Base-by-base conservation (phyloP, 2,113 vertebrate genomes). In the Tupaia tana region DNA sequence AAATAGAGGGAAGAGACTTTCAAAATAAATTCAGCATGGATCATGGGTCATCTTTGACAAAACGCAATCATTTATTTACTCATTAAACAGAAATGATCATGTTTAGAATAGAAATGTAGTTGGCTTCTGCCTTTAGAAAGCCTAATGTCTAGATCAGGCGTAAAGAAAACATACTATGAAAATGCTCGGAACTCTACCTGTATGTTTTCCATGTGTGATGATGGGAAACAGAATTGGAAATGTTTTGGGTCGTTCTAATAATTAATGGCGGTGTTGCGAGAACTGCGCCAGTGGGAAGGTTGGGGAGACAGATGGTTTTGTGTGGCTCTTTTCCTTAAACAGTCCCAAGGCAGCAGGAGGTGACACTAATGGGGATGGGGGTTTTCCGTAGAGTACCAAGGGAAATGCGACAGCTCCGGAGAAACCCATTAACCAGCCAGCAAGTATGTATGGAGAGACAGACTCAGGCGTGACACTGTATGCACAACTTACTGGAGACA, bases 371-470 rank as follows among this genome's bases (percentile, higher is more conserved):
- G 31, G 31, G 25, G 29, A 15, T 0, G 3, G 22, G 6, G 1
- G 1, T 64, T 64, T 63, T 10, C 56, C 20, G 0, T 0, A 12
- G 27, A 18, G 43, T 6, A 15, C 15, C 7, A 0, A 3, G 6
- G 25, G n/a, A 29, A 43, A 29, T 6, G 5, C 54, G 20, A 18
- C 74, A 4, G 3, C 29, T 1, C 6, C 2, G 0, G 22, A 59
- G 15, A 15, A 31, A 31, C 22, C 27, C 5, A 43, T 34, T 14
- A 25, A 11, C 2, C 3, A 2, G 2, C n/a, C 22, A 18, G 27
- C 15, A n/a, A 18, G 0, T 7, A 1, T n/a, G 10, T 18, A 2
- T 1, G 5, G 61, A 34, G 5, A 5, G 0, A 27, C 22, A 58
- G 31, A 16, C 15, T 0, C 2, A 13, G 1, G 2, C 14, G 24